These are phyloP conservation scores for Drymonia ruficornis DNA, from an alignment of 2,888 invertebrate species.

Conservation along the genomic window DNA sequence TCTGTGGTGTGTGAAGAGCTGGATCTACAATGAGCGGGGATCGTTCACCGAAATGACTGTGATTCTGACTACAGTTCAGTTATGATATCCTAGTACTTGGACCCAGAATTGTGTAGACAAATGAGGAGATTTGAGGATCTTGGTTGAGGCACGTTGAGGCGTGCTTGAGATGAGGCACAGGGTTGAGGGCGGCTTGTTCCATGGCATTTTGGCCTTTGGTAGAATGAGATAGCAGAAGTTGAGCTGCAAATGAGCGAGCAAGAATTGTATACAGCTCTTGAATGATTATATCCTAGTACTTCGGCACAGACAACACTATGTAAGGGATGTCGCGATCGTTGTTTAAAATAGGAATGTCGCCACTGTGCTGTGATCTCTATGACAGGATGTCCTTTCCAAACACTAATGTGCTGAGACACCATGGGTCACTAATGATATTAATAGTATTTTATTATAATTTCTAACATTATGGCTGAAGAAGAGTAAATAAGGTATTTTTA, in stretches of 20 bases:
- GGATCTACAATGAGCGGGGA: not conserved
- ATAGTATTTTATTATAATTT: too few relatives aligned
- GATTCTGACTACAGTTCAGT: not conserved
- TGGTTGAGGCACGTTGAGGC: not conserved
- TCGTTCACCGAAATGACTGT: not conserved
- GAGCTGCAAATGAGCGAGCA: conserved; percentile 11
- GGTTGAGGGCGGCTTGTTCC: too few relatives aligned
- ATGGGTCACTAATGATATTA: too few relatives aligned
- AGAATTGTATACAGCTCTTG: conserved; percentile 2
- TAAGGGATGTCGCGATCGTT: not conserved
- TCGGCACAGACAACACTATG: not conserved
- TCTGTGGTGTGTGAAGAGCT: too few relatives aligned
- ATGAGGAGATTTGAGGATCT: not conserved
- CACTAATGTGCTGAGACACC: too few relatives aligned
- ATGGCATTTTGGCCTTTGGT: not conserved
- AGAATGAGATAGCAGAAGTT: not conserved
- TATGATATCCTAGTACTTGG: conserved; percentile 26
- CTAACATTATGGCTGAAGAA: too few relatives aligned
- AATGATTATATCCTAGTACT: conserved; percentile 31
- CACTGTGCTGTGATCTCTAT: too few relatives aligned
- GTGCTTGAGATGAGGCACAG: not conserved
- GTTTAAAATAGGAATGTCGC: not conserved
- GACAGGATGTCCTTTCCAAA: too few relatives aligned
- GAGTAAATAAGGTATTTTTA: too few relatives aligned
- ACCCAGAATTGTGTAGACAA: not conserved